These are phyloP conservation scores for Sturmia bella DNA, from an alignment of 2,888 invertebrate species.

Conservation along the genomic window DNA sequence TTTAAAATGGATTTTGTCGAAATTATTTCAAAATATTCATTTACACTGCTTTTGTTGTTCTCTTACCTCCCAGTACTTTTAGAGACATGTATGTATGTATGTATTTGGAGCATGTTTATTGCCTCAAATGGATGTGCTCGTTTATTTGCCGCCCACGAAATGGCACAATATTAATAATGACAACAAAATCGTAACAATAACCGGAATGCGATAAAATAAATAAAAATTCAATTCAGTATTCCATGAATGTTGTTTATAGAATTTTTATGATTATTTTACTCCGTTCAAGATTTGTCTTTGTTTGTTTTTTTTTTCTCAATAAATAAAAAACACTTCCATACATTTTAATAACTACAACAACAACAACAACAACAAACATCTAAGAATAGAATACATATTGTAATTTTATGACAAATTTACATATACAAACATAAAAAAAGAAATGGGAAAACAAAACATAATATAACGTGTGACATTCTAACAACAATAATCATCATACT, in stretches of 20 bases:
- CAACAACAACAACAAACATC: no score
- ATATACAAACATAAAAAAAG: constrained; percentile 70
- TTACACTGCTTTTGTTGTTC: neutral
- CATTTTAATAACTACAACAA: constrained; percentile 17
- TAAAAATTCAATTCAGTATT: constrained; percentile 82
- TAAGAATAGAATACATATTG: constrained; percentile 55
- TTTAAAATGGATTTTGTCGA: no score
- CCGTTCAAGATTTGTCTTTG: constrained; percentile 70
- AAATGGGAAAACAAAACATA: no score
- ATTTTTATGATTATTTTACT: constrained; percentile 81
- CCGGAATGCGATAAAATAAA: constrained; percentile 69
- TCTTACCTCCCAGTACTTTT: neutral
- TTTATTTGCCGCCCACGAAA: constrained; percentile 11
- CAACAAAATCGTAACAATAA: constrained; percentile 38
- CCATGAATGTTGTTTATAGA: constrained; percentile 72
- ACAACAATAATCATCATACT: constrained; percentile 58
- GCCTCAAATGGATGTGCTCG: neutral
- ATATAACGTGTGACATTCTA: constrained; percentile 46
- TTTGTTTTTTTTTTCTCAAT: neutral
- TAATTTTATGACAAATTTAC: constrained; percentile 74
- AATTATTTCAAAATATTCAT: no score
- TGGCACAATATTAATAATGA: no score
- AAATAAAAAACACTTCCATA: constrained; percentile 18
- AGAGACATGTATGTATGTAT: no score
- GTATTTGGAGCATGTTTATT: constrained; percentile 17